phyloP scores from a whole-genome alignment of 1,140 invertebrate genomes.

The Philotrypesis tridentata region DNA sequence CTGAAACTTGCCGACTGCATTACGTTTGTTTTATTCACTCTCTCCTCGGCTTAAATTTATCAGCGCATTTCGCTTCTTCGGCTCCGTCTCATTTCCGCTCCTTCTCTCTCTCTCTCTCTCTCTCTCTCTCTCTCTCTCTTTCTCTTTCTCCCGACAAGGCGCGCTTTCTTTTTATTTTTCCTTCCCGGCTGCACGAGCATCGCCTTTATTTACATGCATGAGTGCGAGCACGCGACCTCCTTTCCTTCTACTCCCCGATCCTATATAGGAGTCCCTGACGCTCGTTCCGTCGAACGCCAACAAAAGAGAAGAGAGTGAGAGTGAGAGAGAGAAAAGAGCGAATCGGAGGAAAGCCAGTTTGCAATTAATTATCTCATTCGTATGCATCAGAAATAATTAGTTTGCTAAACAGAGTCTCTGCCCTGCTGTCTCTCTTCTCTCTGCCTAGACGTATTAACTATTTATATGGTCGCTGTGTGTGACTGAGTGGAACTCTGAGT shows the following conservation, averaged over 20 bases:
- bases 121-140: background rate
- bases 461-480: background rate
- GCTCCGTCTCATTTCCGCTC: no score
- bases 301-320: background rate
- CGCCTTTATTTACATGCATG: background rate
- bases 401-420: no score
- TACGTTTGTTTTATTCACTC: no score
- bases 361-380: background rate
- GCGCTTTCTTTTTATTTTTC: background rate
- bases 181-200: background rate
- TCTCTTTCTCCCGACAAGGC: no score
- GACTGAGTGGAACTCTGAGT: no score
- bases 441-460: background rate
- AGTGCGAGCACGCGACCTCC: background rate
- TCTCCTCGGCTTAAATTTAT: no score
- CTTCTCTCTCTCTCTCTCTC: background rate
- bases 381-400: background rate
- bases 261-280: background rate
- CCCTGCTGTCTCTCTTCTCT: no score
- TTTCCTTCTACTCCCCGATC: background rate
- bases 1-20: no score
- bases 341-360: background rate
- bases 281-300: background rate
- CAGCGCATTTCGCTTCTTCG: no score
- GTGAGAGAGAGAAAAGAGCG: no score